Evolutionary conservation across 2,888 invertebrate species (phyloP).

Genomic region (Tolmerus cingulatus): DNA sequence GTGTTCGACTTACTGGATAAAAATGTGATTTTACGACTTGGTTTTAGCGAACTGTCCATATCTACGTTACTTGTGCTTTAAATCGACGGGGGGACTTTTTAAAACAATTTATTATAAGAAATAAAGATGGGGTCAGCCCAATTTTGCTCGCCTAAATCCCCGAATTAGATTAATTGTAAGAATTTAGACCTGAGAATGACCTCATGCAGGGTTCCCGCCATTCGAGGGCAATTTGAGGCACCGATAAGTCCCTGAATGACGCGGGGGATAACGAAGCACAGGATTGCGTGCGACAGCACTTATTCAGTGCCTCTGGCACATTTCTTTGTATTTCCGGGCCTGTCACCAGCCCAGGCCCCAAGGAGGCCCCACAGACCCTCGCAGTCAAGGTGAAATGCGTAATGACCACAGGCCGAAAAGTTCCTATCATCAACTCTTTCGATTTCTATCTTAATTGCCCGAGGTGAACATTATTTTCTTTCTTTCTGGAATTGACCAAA

Average conservation of each 20-base stretch:
- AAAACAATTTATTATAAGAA: background rate
- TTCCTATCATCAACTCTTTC: constrained; percentile 8
- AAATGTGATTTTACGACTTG: too few relatives aligned
- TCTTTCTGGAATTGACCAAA: constrained; percentile 7
- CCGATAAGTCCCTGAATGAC: background rate
- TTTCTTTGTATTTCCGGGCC: constrained; percentile 15
- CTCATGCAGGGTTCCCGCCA: background rate
- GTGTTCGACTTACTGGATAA: too few relatives aligned
- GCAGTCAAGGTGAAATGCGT: constrained; percentile 42
- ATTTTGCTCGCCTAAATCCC: background rate
- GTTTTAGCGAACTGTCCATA: background rate
- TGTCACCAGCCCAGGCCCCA: background rate
- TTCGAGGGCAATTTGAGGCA: background rate
- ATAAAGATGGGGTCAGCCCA: background rate
- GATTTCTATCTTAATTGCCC: constrained; percentile 38
- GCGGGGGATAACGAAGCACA: background rate
- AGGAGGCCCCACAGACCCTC: background rate
- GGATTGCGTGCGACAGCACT: constrained; percentile 16
- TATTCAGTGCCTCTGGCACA: background rate
- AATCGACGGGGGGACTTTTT: background rate
- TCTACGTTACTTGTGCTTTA: background rate
- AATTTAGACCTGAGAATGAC: background rate
- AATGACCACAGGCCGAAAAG: constrained; percentile 41
- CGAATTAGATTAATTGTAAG: background rate
- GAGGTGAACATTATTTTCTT: constrained; percentile 33